Base-by-base conservation (phyloP, 2,888 invertebrate genomes). In the Pollenia labialis region DNA sequence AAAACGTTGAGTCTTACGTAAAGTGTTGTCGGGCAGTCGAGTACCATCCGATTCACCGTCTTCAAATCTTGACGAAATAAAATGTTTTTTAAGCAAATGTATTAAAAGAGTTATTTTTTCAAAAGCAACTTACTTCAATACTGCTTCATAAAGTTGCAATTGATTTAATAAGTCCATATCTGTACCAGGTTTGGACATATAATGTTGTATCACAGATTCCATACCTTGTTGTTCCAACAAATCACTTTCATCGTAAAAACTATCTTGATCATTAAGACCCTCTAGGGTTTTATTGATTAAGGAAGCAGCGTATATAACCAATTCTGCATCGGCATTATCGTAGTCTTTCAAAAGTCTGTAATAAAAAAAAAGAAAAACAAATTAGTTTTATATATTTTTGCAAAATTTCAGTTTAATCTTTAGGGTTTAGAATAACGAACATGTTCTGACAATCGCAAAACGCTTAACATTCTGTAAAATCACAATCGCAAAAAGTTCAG, bases 211-310 rank as follows among this genome's bases (percentile, higher is more conserved):
- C 44, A 98, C 96, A 72, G 95, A 95, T 92, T 98, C 97, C 94
- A 98, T 97, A 32, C 97, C 97, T 92, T 98, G 98, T 89, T 99
- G 98, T 92, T 99, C 99, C 88, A 99, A 94, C 32, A 97, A 95
- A 94, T 99, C 99, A 4, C 98, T 97, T 92, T 99, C 98, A 93
- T 99, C 99, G 92, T 99, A 99, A 94, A 99, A 99, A 32, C 97
- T 97, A 92, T 99, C 98, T 93, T 98, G 97, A 93, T 99, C 98
- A 1, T 97, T 97, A 75, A 99, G 95, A 50, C 98, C 98, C 91
- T 97, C 98, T 52, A 99, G 94, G 68, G 98, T 97, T 94, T 98
- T 98, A 94, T 99, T 99, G 90, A 99, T 96, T 81, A 99, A 95
- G 18, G 99, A 99, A 91, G 98, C 98, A 23, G 99, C 98, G 93